Conservation (phyloP, 2,888 invertebrate species). For the Patella caerulea region DNA sequence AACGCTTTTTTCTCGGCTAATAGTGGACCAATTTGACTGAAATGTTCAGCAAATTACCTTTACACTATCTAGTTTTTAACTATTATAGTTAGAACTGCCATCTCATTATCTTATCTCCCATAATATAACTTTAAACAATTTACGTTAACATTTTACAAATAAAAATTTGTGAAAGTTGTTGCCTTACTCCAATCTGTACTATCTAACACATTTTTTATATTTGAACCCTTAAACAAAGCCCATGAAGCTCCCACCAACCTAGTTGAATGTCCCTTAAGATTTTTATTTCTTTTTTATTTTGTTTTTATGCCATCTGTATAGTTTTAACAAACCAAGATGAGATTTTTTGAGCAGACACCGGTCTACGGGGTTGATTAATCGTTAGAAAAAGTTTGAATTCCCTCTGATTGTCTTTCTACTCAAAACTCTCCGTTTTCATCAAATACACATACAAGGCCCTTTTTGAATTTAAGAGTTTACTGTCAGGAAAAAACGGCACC, state of each 20-base stretch:
- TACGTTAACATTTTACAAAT: neutral
- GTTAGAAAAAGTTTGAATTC: neutral
- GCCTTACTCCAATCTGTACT: neutral
- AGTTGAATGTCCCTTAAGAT: slow-evolving; percentile 18
- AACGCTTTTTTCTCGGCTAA: no score
- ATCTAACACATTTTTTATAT: neutral
- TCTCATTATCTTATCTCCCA: no score
- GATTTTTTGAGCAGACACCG: slow-evolving; percentile 7
- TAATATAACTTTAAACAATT: no score
- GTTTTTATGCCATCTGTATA: no score
- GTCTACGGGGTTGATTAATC: no score
- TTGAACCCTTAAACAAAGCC: slow-evolving; percentile 14
- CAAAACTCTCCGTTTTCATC: neutral
- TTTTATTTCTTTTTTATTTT: neutral
- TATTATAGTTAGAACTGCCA: no score
- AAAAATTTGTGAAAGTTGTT: neutral
- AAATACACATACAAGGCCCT: neutral
- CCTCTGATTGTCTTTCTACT: neutral
- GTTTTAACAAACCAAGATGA: slow-evolving; percentile 7
- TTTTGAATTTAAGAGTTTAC: no score
- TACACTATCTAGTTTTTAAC: no score
- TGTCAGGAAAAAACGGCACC: neutral
- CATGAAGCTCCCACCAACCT: slow-evolving; percentile 22
- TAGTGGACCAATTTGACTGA: no score
- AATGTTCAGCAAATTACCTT: no score